A percentile compares a stretch with the other conserved stretches of the same genome.
phyloP scores from a whole-genome alignment of 2,888 invertebrate genomes.

The Ormyrus pomaceus region DNA sequence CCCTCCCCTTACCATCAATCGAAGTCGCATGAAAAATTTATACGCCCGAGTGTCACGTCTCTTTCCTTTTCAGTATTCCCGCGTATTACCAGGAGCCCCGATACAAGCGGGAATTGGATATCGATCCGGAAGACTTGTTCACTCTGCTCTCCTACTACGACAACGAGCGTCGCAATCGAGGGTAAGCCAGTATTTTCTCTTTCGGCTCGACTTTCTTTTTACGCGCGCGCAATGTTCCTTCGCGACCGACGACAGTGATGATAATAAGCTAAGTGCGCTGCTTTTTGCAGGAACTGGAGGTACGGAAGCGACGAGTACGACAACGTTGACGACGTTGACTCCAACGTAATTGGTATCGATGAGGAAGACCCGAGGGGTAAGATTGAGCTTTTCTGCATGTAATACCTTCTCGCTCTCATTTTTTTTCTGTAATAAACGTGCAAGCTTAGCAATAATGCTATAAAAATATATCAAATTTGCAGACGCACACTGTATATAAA shows the following conservation, averaged over 20 bases:
- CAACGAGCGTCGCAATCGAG: conserved; percentile 68
- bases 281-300: conserved; percentile 66
- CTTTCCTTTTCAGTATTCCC: conserved; percentile 61
- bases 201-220: neutral
- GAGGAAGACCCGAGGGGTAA: conserved; percentile 69
- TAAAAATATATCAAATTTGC: too few relatives aligned
- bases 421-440: neutral
- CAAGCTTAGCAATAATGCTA: too few relatives aligned
- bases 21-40: conserved; percentile 1
- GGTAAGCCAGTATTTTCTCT: conserved; percentile 19
- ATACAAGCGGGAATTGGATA: conserved; percentile 71
- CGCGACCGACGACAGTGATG: neutral
- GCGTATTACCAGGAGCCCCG: conserved; percentile 68
- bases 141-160: conserved; percentile 73
- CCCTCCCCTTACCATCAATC: neutral
- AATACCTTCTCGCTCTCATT: neutral
- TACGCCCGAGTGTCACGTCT: neutral
- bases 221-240: neutral
- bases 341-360: conserved; percentile 64
- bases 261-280: too few relatives aligned
- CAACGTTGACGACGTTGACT: conserved; percentile 68
- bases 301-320: conserved; percentile 69
- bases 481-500: too few relatives aligned
- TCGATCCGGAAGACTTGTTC: conserved; percentile 72
- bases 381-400: conserved; percentile 6